phyloP scores from a whole-genome alignment of 2,113 vertebrate species.

The Atrichornis clamosus region DNA sequence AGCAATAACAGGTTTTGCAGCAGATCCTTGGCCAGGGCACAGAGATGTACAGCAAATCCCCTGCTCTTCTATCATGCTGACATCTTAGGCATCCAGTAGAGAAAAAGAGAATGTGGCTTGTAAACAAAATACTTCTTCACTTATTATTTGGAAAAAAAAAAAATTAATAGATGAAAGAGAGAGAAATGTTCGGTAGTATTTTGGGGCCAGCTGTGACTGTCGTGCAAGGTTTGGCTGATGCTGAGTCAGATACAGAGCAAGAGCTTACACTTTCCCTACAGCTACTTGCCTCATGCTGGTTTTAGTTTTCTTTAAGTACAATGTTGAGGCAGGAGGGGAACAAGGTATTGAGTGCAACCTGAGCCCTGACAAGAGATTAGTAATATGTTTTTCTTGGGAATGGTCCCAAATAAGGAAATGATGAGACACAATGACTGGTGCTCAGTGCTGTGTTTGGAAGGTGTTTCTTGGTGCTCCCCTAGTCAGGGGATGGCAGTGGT shows the following conservation, averaged over 20 bases:
- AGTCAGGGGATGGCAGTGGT: not conserved
- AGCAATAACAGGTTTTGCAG: accelerated
- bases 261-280: not conserved
- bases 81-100: conserved; percentile 8
- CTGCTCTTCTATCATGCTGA: not conserved
- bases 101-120: not conserved
- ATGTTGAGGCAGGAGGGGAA: accelerated
- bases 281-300: not conserved
- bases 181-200: not conserved
- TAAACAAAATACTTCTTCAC: conserved; percentile 29
- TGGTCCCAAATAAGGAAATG: not conserved
- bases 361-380: not conserved
- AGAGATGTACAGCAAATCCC: not conserved
- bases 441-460: not conserved
- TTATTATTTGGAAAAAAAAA: not conserved
- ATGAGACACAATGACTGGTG: not conserved
- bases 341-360: not conserved
- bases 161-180: not conserved
- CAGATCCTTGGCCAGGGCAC: not conserved
- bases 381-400: not conserved
- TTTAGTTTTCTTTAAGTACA: not conserved
- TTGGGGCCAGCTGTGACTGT: not conserved
- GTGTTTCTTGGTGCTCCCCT: accelerated
- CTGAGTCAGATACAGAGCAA: not conserved
- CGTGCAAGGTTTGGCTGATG: accelerated